Conservation (phyloP, 2,113 vertebrate genomes). For the Ciconia boyciana region DNA sequence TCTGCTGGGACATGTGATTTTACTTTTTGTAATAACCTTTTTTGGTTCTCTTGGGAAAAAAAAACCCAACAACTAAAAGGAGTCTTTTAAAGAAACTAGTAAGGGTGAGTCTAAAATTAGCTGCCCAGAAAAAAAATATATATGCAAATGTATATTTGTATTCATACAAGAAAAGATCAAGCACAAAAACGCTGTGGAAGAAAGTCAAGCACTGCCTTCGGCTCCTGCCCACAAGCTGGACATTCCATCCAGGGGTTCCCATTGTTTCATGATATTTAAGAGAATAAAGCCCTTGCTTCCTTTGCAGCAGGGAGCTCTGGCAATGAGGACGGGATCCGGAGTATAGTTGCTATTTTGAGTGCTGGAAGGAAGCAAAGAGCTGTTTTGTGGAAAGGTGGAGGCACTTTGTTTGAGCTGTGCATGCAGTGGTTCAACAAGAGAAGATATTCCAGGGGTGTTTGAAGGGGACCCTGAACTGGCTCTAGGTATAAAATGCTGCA, state of each 20-base stretch:
- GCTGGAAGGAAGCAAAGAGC: conserved; percentile 53
- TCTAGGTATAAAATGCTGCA: neutral
- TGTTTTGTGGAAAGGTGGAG: conserved; percentile 56
- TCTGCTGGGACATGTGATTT: neutral
- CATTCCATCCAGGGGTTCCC: conserved; percentile 31
- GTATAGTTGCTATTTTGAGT: conserved; percentile 54
- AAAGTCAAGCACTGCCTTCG: neutral
- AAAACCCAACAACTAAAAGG: neutral
- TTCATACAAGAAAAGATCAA: neutral
- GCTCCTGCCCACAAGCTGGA: conserved; percentile 22
- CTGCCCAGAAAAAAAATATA: neutral
- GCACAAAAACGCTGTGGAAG: neutral
- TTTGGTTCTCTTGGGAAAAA: neutral
- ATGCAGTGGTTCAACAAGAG: neutral
- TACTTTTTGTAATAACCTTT: neutral
- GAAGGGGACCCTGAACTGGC: neutral
- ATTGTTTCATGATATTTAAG: conserved; percentile 52
- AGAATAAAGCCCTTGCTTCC: conserved; percentile 61
- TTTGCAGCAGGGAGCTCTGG: conserved; percentile 50
- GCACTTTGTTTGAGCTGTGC: neutral
- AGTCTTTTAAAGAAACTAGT: neutral
- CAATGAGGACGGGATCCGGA: neutral
- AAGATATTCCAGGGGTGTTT: neutral
- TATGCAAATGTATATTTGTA: neutral
- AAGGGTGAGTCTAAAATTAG: neutral